Evolutionary conservation across 2,113 vertebrate species (phyloP).

Genomic region (Azemiops feae): DNA sequence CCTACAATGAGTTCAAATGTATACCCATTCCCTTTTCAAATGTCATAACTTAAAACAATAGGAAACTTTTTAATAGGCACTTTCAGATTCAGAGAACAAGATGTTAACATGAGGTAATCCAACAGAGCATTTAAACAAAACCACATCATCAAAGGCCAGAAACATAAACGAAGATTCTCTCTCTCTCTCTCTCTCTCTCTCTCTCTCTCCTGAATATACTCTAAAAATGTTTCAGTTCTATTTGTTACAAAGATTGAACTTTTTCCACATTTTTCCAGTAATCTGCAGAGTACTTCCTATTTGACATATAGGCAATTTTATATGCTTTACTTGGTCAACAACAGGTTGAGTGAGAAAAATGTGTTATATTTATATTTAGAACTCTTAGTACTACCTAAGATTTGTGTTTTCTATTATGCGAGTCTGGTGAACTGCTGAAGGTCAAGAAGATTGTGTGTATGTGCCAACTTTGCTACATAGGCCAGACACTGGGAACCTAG

Average conservation of each 20-base stretch:
- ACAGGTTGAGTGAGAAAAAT: not conserved
- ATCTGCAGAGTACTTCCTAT: not conserved
- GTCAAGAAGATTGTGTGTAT: not conserved
- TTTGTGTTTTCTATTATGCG: not conserved
- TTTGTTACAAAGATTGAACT: not conserved
- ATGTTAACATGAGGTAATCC: not conserved
- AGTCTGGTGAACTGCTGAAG: not conserved
- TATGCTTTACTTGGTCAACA: not conserved
- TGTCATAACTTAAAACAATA: not conserved
- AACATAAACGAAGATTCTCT: not conserved
- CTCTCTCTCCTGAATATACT: not conserved
- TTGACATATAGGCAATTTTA: not conserved
- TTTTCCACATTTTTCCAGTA: not conserved
- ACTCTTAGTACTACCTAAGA: not conserved
- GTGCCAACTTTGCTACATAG: not conserved
- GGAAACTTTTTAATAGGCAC: not conserved
- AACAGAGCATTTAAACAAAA: not conserved
- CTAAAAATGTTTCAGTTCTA: not conserved
- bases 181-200: not conserved
- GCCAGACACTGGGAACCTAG: not conserved
- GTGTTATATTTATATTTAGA: not conserved
- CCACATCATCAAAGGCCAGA: not conserved
- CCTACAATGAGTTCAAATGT: conserved; percentile 4
- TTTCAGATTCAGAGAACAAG: not conserved
- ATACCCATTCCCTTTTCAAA: not conserved